Evolutionary conservation across 23 tunicate species (phyloP).

Genomic region (Trididemnum miniatum): DNA sequence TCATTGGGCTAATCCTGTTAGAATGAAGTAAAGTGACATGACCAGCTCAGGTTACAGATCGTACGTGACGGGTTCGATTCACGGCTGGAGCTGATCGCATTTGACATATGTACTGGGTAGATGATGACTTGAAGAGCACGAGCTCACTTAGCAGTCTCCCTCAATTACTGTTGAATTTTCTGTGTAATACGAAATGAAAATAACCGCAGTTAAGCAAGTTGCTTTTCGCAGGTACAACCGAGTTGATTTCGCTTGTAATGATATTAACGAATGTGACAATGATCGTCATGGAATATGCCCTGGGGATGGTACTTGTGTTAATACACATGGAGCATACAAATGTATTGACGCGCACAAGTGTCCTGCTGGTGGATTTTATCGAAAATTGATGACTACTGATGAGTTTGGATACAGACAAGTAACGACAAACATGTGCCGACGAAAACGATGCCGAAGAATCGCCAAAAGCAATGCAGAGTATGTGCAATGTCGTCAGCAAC

Average conservation of each 20-base stretch:
- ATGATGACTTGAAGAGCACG: too few species aligned
- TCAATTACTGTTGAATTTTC: too few species aligned
- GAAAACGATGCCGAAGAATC: constrained; percentile 53
- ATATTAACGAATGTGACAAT: constrained; percentile 89
- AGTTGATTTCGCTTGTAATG: constrained; percentile 71
- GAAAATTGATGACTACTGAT: constrained; percentile 85
- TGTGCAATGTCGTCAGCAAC: constrained; percentile 57
- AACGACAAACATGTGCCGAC: constrained; percentile 84
- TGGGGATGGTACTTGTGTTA: constrained; percentile 62
- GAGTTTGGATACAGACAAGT: constrained; percentile 92
- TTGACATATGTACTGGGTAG: too few species aligned
- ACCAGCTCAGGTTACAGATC: too few species aligned
- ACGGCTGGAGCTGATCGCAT: too few species aligned
- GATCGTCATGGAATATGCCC: constrained; percentile 30
- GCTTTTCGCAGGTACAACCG: constrained; percentile 62
- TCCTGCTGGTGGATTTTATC: constrained; percentile 68
- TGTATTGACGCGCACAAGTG: constrained; percentile 60
- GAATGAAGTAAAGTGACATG: too few species aligned
- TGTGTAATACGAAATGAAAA: too few species aligned
- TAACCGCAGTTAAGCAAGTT: too few species aligned
- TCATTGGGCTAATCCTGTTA: too few species aligned
- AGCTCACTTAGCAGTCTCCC: too few species aligned
- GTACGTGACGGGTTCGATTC: too few species aligned
- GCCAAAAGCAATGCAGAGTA: constrained; percentile 14
- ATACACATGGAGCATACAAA: constrained; percentile 74